Evolutionary conservation across 2,797 vertebrate genomes (phyloP), one percentile per base, ranked within the genome.

Genomic region (Enteromius fasciolatus): DNA sequence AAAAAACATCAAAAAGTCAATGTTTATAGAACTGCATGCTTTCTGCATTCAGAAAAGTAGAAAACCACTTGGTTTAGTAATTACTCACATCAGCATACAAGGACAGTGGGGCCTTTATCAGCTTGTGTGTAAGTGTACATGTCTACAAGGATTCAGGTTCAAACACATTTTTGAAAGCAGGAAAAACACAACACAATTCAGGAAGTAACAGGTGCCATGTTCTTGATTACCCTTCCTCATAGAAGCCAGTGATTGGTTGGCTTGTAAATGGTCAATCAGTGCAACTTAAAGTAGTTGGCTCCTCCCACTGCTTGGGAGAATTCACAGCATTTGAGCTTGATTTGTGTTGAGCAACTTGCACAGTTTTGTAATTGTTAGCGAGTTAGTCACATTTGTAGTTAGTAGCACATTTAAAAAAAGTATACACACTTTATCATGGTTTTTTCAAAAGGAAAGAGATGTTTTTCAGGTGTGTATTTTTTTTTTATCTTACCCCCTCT

Each of bases 381-480:
- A 88, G 90, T 90, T 89, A 77, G 46, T 88, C 78, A 66, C 79
- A 59, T 87, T 86, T 88, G 82, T 79, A 1, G 76, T 17, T 78
- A 69, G 39, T 61, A 46, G 48, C 50, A 82, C 80, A 0, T 59
- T 81, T 25, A 5, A 66, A 67, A 61, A 75, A 81, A 44, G 3
- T 48, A 88, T 76, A 88, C 83, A 1, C 61, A 91, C 82, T 25
- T 20, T 77, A 90, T 82, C 52, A 95, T 95, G 95, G 93, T 95
- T 90, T 92, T 94, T 83, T 94, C 92, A 85, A 89, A 93, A 80
- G 90, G 90, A n/a, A 93, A 91, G 87, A 89, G 90, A 74, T 91
- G 89, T 89, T 93, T 73, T 88, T 95, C 94, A 91, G 94, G 95
- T 95, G 75, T 46, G 28, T 52, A n/a, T 78, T 3, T 67, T 73